phyloP scores from a whole-genome alignment of 1,140 invertebrate species.

The Nylanderia fulva region DNA sequence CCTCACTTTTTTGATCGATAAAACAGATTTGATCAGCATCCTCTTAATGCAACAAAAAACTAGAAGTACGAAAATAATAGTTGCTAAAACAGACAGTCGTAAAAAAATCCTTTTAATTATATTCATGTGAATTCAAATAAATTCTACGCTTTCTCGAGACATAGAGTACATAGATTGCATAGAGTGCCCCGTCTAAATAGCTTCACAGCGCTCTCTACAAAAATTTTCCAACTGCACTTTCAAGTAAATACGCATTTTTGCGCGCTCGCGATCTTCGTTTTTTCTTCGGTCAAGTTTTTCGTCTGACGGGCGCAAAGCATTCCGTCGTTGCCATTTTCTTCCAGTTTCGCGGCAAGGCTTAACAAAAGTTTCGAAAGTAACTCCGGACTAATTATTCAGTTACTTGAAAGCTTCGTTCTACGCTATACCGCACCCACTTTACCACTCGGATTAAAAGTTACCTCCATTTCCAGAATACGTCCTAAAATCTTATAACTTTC shows the following conservation, averaged over 20 bases:
- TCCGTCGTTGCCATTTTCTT: constrained; percentile 48
- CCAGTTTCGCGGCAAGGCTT: constrained; percentile 45
- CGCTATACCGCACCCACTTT: constrained; percentile 29
- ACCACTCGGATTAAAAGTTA: constrained; percentile 49
- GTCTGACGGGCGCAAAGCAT: constrained; percentile 11
- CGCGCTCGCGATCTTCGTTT: constrained; percentile 17
- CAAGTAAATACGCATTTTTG: constrained; percentile 19
- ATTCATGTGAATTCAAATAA: constrained; percentile 17
- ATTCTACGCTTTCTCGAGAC: neutral
- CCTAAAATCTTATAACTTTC: constrained; percentile 55
- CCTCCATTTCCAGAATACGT: constrained; percentile 23
- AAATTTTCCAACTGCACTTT: constrained; percentile 23
- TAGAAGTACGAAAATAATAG: no score
- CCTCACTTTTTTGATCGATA: no score
- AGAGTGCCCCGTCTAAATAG: neutral
- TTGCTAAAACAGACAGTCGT: no score
- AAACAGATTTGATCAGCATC: no score
- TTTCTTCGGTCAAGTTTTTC: constrained; percentile 32
- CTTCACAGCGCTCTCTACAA: neutral
- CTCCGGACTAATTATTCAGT: constrained; percentile 56
- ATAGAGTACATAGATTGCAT: neutral
- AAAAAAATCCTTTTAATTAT: neutral
- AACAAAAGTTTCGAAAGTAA: constrained; percentile 53
- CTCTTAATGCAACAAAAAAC: no score
- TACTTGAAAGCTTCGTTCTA: constrained; percentile 49